phyloP scores from a whole-genome alignment of 2,797 vertebrate species.

The Pseudopleuronectes americanus region DNA sequence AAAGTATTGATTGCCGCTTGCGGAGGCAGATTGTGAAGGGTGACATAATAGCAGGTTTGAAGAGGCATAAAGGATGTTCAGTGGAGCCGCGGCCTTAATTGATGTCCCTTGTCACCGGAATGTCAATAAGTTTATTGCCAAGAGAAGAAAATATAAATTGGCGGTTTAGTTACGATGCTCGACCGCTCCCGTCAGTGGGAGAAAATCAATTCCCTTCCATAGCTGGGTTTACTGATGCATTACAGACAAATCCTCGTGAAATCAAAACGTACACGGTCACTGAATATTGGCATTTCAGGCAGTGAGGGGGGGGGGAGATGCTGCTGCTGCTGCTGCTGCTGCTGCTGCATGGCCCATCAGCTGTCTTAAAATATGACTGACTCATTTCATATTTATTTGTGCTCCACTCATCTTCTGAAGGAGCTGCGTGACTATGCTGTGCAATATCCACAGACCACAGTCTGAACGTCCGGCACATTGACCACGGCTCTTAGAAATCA shows the following conservation, averaged over 20 bases:
- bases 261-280: conserved; percentile 64
- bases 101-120: conserved; percentile 63
- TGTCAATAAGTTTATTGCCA: conserved; percentile 68
- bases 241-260: conserved; percentile 70
- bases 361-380: conserved; percentile 41
- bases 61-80: conserved; percentile 60
- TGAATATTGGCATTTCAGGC: conserved; percentile 62
- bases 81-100: conserved; percentile 57
- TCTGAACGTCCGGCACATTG: conserved; percentile 26
- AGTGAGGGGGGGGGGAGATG: background rate
- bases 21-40: conserved; percentile 27
- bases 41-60: conserved; percentile 50
- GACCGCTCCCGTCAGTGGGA: conserved; percentile 43
- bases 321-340: too few species aligned
- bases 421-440: conserved; percentile 19
- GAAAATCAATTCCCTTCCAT: conserved; percentile 73
- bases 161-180: conserved; percentile 68
- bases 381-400: conserved; percentile 50
- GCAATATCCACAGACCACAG: conserved; percentile 35
- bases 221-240: conserved; percentile 64
- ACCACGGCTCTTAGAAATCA: background rate
- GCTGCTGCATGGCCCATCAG: conserved; percentile 21
- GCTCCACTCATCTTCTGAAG: conserved; percentile 17
- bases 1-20: conserved; percentile 51
- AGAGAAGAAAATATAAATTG: conserved; percentile 66